Base-by-base conservation (phyloP, 92 coral and sea anemone genomes). In the Plumapathes pennacea region DNA sequence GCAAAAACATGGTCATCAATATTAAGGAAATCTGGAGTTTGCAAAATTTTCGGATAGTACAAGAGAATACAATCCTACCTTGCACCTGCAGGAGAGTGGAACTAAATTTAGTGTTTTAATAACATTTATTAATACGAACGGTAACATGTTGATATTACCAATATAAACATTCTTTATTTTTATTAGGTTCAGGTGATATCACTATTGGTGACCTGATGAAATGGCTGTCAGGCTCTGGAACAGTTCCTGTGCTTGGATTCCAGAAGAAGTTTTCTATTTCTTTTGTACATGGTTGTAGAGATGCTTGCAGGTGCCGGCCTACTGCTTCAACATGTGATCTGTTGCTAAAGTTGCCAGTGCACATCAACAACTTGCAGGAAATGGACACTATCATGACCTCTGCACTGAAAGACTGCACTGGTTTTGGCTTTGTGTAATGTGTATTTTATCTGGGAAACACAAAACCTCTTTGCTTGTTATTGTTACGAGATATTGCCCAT, bases 261-360 rank as follows among this genome's bases (percentile, higher is more conserved):
- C 79, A 78, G 5, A 78, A 78, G 64, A 80, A 57, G 60, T 57
- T 80, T 27, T 62, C 76, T 4, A 50, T 80, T 2, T 28, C 42
- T 29, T 80, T 80, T 80, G 80, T 78, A n/a, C 86, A 78, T 67
- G 86, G 83, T 41, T 85, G 86, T 50, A 38, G 6, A 8, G 38
- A 14, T 36, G 74, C 82, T 34, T 78, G 90, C 41, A 42, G 57
- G 47, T 85, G 86, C 64, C 67, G 76, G 7, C 86, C 86, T n/a
- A 85, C 86, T 54, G 79, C 86, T 12, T 85, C 91, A 5, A 85
- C 86, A 14, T 85, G 83, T 62, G 82, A 78, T 21, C 45, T 63
- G 26, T 47, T 45, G 11, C 45, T 84, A 2, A 84, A 84, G 34
- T n/a, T 77, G 10, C 90, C 85, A 43, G 74, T 71, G 3, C 90